A percentile compares a stretch with the other conserved stretches of the same genome.
These are phyloP conservation scores for Neogale vison DNA, from an alignment of 2,113 vertebrate genomes.

Conservation along the genomic window DNA sequence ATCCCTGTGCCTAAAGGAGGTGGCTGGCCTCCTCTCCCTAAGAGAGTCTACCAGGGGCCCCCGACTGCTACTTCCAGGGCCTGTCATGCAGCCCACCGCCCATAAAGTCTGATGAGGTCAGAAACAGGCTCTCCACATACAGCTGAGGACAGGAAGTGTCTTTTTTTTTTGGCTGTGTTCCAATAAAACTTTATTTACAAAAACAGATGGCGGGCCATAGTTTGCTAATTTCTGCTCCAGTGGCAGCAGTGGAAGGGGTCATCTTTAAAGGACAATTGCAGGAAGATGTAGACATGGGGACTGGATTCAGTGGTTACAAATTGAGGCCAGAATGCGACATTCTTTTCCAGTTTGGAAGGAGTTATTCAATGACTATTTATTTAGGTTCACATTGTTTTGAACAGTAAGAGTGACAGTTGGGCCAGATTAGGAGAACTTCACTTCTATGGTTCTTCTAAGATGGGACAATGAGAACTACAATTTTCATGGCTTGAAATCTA, in stretches of 20 bases:
- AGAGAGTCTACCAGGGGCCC: background rate
- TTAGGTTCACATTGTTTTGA: background rate
- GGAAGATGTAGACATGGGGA: background rate
- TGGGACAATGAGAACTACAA: background rate
- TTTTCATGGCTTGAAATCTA: conserved; percentile 5
- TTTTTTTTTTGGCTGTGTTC: background rate
- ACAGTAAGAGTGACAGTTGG: background rate
- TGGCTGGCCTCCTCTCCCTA: background rate
- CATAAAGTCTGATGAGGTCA: background rate
- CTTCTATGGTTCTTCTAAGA: background rate
- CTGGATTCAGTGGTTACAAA: background rate
- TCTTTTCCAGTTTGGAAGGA: background rate
- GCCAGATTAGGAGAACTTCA: background rate
- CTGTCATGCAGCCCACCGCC: background rate
- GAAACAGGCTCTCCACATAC: fast-evolving
- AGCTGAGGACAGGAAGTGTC: background rate
- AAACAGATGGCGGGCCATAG: background rate
- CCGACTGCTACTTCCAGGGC: background rate
- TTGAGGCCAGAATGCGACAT: background rate
- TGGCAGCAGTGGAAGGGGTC: background rate
- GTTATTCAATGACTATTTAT: background rate
- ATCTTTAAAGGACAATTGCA: background rate
- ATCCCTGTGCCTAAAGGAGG: background rate
- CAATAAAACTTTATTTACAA: background rate
- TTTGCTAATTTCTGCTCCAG: background rate